Conservation (phyloP, 2,888 invertebrate species). For the Cylindroiulus punctatus region DNA sequence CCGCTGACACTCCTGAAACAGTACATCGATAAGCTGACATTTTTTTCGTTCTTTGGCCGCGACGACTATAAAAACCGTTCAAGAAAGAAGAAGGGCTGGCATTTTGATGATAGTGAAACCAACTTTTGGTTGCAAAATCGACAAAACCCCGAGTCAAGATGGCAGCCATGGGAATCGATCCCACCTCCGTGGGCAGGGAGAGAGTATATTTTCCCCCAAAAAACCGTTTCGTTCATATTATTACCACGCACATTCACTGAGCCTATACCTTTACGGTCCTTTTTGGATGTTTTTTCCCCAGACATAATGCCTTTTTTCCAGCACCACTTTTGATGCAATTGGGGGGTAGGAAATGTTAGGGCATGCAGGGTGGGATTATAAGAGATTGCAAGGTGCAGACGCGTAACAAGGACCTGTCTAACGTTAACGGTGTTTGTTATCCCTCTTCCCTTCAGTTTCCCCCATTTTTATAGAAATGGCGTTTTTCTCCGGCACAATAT, state of each 20-base stretch:
- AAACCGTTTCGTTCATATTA: background rate
- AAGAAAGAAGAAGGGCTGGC: no score
- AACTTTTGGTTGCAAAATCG: background rate
- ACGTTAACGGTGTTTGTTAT: conserved; percentile 38
- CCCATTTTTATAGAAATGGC: conserved; percentile 40
- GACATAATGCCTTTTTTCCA: background rate
- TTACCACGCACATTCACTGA: background rate
- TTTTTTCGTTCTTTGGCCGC: no score
- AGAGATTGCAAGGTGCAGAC: background rate
- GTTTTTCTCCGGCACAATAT: background rate
- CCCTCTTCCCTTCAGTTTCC: conserved; percentile 38
- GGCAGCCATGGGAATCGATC: background rate
- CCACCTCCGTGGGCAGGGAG: background rate
- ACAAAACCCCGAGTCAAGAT: background rate
- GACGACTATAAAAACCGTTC: no score
- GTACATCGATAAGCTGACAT: no score
- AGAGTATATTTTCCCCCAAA: background rate
- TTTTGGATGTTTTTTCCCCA: background rate
- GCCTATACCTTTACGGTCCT: background rate
- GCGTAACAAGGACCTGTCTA: conserved; percentile 29
- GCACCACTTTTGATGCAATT: conserved; percentile 4
- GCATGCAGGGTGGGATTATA: conserved; percentile 9
- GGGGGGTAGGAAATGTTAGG: background rate
- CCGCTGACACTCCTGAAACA: no score
- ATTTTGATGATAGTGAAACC: background rate